Evolutionary conservation across 2,797 vertebrate genomes (phyloP).

Genomic region (Tadarida brasiliensis): DNA sequence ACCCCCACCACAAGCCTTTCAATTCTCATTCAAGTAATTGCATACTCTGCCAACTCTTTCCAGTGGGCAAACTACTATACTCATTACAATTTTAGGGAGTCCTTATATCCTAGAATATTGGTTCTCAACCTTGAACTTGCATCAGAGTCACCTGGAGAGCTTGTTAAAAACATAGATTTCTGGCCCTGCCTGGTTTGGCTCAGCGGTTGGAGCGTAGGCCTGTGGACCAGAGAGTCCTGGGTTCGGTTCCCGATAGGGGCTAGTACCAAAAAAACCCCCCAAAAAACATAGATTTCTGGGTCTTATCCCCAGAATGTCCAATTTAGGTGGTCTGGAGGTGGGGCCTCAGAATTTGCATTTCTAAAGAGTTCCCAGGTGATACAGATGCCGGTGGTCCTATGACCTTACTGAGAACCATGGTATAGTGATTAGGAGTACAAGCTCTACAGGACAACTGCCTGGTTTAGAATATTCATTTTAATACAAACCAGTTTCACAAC

Average conservation of each 20-base stretch:
- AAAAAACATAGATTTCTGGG: conserved; percentile 44
- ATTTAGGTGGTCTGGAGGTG: background rate
- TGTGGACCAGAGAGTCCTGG: no score
- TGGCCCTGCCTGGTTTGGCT: no score
- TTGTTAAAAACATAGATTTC: conserved; percentile 43
- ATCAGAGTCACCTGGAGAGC: background rate
- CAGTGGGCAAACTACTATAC: background rate
- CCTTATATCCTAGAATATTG: background rate
- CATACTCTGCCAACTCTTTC: background rate
- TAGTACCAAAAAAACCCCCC: no score
- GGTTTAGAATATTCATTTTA: background rate
- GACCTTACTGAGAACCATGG: background rate
- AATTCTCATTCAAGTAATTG: conserved; percentile 36
- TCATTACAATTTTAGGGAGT: background rate
- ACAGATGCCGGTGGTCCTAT: background rate
- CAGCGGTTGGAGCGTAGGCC: no score
- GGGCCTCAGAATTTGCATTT: conserved; percentile 21
- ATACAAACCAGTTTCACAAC: background rate
- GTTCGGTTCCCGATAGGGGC: no score
- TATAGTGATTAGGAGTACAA: background rate
- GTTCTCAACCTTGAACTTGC: conserved; percentile 8
- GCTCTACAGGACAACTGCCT: background rate
- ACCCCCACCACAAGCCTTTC: background rate
- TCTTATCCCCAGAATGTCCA: background rate
- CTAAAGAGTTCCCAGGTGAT: background rate